Evolutionary conservation across 2,113 vertebrate genomes (phyloP).

Genomic region (Physeter macrocephalus): DNA sequence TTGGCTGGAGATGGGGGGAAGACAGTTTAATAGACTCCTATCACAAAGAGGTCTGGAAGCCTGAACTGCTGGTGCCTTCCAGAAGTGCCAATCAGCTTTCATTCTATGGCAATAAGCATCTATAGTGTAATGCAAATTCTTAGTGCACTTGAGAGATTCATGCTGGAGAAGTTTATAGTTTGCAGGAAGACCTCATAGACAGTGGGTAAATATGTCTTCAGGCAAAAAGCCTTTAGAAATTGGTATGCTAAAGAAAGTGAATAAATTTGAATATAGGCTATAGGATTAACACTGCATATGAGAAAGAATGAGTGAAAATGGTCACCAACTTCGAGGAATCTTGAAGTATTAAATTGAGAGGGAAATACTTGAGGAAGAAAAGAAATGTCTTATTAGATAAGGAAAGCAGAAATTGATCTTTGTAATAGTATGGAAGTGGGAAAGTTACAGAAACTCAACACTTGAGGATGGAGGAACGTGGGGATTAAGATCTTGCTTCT

Average conservation of each 20-base stretch:
- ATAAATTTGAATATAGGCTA: not conserved
- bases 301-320: not conserved
- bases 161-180: not conserved
- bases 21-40: not conserved
- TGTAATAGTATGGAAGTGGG: not conserved
- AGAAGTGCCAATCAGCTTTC: not conserved
- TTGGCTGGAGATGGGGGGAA: not conserved
- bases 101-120: not conserved
- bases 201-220: not conserved
- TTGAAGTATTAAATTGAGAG: not conserved
- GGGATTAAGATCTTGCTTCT: not conserved
- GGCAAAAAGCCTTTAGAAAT: not conserved
- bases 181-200: not conserved
- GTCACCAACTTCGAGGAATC: not conserved
- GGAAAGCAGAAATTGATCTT: not conserved
- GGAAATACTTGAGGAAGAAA: not conserved
- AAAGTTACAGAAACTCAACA: not conserved
- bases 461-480: not conserved
- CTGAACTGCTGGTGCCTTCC: not conserved
- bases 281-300: not conserved
- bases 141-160: not conserved
- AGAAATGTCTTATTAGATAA: not conserved
- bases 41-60: not conserved
- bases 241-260: not conserved
- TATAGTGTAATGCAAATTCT: not conserved